phyloP scores from a whole-genome alignment of 2,797 vertebrate species.

The Bovichtus variegatus region DNA sequence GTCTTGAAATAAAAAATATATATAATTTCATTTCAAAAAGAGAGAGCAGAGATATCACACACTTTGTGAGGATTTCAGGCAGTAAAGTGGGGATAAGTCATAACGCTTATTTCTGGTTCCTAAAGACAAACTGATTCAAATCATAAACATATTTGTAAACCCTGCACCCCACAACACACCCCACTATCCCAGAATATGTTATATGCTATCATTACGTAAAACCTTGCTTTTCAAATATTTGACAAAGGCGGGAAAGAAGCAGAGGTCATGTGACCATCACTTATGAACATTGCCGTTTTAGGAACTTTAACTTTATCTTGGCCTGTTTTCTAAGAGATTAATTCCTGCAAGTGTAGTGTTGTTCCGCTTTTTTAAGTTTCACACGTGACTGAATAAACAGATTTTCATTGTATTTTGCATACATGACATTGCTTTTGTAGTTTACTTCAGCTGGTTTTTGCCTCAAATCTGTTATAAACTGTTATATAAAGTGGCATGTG shows the following conservation, averaged over 20 bases:
- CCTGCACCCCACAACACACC: neutral
- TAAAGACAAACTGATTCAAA: slow-evolving; percentile 30
- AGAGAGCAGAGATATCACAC: slow-evolving; percentile 43
- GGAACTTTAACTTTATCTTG: slow-evolving; percentile 52
- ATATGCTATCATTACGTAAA: slow-evolving; percentile 54
- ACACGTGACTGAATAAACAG: slow-evolving; percentile 78
- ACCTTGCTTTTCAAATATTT: slow-evolving; percentile 36
- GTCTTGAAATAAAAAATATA: slow-evolving; percentile 47
- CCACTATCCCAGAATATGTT: slow-evolving; percentile 33
- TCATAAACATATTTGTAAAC: slow-evolving; percentile 46
- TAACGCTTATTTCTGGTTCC: slow-evolving; percentile 26
- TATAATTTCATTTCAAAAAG: slow-evolving; percentile 43
- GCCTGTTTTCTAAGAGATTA: slow-evolving; percentile 63
- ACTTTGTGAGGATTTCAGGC: slow-evolving; percentile 42
- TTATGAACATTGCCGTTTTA: slow-evolving; percentile 41
- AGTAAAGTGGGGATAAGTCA: slow-evolving; percentile 32
- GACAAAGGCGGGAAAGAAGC: slow-evolving; percentile 43
- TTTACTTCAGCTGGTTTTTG: slow-evolving; percentile 85
- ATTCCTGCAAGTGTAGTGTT: slow-evolving; percentile 66
- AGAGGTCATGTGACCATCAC: slow-evolving; percentile 52
- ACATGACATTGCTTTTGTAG: slow-evolving; percentile 90
- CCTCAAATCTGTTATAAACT: slow-evolving; percentile 91
- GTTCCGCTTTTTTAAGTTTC: slow-evolving; percentile 73
- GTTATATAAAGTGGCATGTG: slow-evolving; percentile 89
- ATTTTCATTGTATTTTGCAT: slow-evolving; percentile 79